Evolutionary conservation across 2,113 vertebrate species (phyloP), one percentile per base, ranked within the genome.

Genomic region (Corythornis cristatus): DNA sequence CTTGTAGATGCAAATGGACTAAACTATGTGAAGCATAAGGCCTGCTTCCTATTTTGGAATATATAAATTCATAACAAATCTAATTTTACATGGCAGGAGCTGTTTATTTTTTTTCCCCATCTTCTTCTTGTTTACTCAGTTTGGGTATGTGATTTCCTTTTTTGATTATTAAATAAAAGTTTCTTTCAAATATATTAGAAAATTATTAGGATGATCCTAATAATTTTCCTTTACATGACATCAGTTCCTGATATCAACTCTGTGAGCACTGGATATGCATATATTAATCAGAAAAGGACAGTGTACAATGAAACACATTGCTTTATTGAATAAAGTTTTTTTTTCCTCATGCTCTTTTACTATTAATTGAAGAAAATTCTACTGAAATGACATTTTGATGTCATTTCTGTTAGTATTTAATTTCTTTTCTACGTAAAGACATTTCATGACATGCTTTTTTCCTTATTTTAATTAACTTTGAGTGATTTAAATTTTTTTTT

Each of bases 181-280:
- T 83, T 79, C 21, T 96, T 97, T 93, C 86, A 91, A 97, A 93
- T 88, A 70, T 93, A 53, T 92, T 94, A 79, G 88, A 46, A 53
- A 53, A 53, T 93, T 61, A 83, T 94, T 95, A 93, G 92, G 88
- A 95, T 96, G 88, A 88, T 86, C 74, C 83, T 95, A 88, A 86
- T 97, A 94, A 87, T 96, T 97, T 90, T 96, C 85, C 95, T 89
- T 78, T 86, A 42, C 11, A 13, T 43, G 22, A 22, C 33, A 72
- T 93, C 20, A 28, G 11, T 86, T 86, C 29, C 51, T 77, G 58
- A 7, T 73, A 3, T 31, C 58, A 75, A 73, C 31, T 73, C 20
- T 88, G 9, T 83, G 48, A 89, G 45, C 48, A 46, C 53, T 40
- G 78, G 56, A 10, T 62, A 53, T 42, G 16, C 60, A 51, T 51